Conservation (phyloP, 2,888 invertebrate genomes). For the Athrips mouffetella region DNA sequence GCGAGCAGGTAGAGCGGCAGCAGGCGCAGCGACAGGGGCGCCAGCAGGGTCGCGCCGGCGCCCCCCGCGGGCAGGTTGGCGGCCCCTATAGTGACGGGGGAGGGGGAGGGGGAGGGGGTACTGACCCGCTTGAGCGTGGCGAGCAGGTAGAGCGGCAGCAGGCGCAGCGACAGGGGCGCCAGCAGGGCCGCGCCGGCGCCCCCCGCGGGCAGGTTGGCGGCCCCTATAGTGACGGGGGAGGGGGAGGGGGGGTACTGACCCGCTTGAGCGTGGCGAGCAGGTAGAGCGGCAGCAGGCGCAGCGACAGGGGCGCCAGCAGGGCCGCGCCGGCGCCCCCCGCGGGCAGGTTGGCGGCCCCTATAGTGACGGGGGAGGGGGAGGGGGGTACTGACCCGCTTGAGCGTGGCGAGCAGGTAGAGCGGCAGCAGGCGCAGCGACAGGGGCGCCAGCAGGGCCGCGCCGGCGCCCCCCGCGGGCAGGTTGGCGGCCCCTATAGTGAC, state of each 20-base stretch:
- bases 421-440: conserved; percentile 87
- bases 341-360: conserved; percentile 79
- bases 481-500: conserved; percentile 42
- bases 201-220: conserved; percentile 80
- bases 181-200: conserved; percentile 76
- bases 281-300: conserved; percentile 91
- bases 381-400: conserved; percentile 96
- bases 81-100: no score
- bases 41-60: conserved; percentile 79
- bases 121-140: conserved; percentile 92
- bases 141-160: conserved; percentile 92
- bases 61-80: conserved; percentile 77
- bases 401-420: conserved; percentile 66
- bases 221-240: conserved; percentile 56
- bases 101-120: no score
- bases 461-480: conserved; percentile 64
- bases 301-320: conserved; percentile 86
- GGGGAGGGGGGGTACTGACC: conserved; percentile 80
- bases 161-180: conserved; percentile 86
- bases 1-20: conserved; percentile 94
- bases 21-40: conserved; percentile 87
- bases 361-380: conserved; percentile 82
- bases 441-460: conserved; percentile 82
- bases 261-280: conserved; percentile 93
- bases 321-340: conserved; percentile 63